A percentile compares a stretch with the other conserved stretches of the same genome.
Conservation (phyloP, 2,797 vertebrate species). For the Ciconia nigra region DNA sequence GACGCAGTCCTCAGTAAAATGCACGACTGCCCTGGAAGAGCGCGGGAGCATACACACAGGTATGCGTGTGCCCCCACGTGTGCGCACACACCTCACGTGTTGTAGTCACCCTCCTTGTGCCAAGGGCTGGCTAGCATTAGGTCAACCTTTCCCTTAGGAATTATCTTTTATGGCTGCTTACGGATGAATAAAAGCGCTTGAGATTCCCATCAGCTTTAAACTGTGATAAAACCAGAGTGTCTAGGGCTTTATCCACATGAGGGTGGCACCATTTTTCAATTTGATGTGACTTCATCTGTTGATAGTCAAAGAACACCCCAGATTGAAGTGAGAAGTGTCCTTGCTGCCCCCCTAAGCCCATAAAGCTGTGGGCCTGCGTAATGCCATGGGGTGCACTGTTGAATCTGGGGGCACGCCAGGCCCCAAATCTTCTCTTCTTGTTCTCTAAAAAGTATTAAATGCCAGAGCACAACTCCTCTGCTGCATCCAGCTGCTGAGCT, state of each 20-base stretch:
- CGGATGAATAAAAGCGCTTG: background rate
- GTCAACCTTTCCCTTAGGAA: background rate
- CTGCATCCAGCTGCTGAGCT: background rate
- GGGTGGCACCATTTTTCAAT: background rate
- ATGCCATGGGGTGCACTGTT: background rate
- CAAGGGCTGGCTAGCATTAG: background rate
- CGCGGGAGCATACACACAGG: accelerated
- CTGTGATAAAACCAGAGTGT: background rate
- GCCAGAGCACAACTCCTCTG: background rate
- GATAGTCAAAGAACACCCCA: background rate
- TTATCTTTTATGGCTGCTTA: background rate
- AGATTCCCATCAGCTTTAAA: background rate
- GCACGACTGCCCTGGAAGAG: accelerated
- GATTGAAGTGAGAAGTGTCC: background rate
- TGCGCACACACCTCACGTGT: accelerated
- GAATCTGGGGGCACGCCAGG: background rate
- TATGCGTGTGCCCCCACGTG: accelerated
- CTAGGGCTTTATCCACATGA: background rate
- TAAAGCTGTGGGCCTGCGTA: background rate
- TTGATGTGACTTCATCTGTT: background rate
- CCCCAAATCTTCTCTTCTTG: background rate
- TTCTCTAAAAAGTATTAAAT: background rate
- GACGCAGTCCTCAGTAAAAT: background rate
- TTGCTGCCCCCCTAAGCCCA: background rate
- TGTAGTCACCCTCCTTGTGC: background rate